These are phyloP conservation scores for Elaeidobius kamerunicus DNA, from an alignment of 2,888 invertebrate species.

Conservation along the genomic window DNA sequence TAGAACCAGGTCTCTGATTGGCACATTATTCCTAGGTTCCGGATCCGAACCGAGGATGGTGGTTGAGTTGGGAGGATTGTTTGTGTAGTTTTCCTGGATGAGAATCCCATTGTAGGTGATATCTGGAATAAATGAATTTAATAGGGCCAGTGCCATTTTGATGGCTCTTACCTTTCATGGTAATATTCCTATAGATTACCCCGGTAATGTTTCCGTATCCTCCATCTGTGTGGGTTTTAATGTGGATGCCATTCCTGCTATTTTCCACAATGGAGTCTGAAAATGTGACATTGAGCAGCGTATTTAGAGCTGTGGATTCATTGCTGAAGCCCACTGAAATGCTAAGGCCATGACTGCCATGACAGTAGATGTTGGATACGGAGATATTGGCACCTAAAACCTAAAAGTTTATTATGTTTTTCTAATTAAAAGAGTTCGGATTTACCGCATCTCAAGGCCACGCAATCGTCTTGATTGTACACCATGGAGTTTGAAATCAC, in stretches of 20 bases:
- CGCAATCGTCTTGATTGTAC: slow-evolving; percentile 28
- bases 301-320: slow-evolving; percentile 27
- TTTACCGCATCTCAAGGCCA: slow-evolving; percentile 25
- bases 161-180: slow-evolving; percentile 12
- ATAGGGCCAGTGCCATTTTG: slow-evolving; percentile 9
- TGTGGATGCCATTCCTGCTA: slow-evolving; percentile 33
- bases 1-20: slow-evolving; percentile 30
- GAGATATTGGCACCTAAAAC: slow-evolving; percentile 28
- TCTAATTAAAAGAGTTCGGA: neutral
- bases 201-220: slow-evolving; percentile 28
- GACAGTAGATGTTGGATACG: slow-evolving; percentile 29
- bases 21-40: slow-evolving; percentile 29
- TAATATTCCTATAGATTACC: slow-evolving; percentile 32
- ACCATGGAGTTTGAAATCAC: slow-evolving; percentile 14
- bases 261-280: slow-evolving; percentile 22
- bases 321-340: slow-evolving; percentile 32
- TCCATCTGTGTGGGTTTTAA: slow-evolving; percentile 34
- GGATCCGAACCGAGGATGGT: neutral
- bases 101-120: slow-evolving; percentile 30
- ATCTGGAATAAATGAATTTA: slow-evolving; percentile 13
- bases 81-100: slow-evolving; percentile 31
- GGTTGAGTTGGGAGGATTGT: slow-evolving; percentile 15
- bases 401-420: slow-evolving; percentile 1
- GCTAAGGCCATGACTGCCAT: slow-evolving; percentile 33
- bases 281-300: slow-evolving; percentile 28